Base-by-base conservation (phyloP, 2,888 invertebrate species). In the Malthinus seriepunctatus region DNA sequence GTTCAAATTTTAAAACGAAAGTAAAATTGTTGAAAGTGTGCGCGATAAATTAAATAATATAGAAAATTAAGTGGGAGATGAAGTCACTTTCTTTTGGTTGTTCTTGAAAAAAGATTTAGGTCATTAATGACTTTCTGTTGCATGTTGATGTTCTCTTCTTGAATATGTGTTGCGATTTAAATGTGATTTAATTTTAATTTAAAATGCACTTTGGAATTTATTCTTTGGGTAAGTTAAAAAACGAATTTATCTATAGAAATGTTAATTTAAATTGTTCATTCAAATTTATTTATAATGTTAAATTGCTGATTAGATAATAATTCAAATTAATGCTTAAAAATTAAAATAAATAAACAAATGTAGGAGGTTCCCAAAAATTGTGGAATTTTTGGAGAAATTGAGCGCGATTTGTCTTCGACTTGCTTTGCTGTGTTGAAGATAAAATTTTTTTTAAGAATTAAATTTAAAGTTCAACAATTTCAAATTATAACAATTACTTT, bases 31-130 rank as follows among this genome's bases (percentile, higher is more conserved):
- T 67, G 49, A 68, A 56, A 73, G 77, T 77, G 76, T 23, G 23
- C 5, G 23, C 77, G 77, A 77, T 77, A 76, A 74, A 76, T 73
- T 70, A 62, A 73, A 76, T 34, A 33, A 51, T 32, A 50, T 34
- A 44, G 74, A 74, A 76, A 75, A 75, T 72, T 72, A 71, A 69
- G 65, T 71, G 69, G 70, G 62, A 64, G 57, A 63, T 58, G 61
- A 71, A 74, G 71, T 76, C 76, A 77, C 77, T 77, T 77, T 78
- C 77, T 77, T 78, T 72, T 42, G 71, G 68, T 65, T 65, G 67
- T 72, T 74, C 74, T 75, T 74, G 72, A 68, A 67, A 69, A 64
- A 70, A 48, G 71, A 77, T 77, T 76, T 76, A 72, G 77, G 78
- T 77, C 77, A 77, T 71, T 75, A 68, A 69, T 72, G 70, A 71